A percentile compares a stretch with the other conserved stretches of the same genome.
These are phyloP conservation scores for Aradophagus sp. DNA, from an alignment of 1,140 invertebrate species.

Conservation along the genomic window DNA sequence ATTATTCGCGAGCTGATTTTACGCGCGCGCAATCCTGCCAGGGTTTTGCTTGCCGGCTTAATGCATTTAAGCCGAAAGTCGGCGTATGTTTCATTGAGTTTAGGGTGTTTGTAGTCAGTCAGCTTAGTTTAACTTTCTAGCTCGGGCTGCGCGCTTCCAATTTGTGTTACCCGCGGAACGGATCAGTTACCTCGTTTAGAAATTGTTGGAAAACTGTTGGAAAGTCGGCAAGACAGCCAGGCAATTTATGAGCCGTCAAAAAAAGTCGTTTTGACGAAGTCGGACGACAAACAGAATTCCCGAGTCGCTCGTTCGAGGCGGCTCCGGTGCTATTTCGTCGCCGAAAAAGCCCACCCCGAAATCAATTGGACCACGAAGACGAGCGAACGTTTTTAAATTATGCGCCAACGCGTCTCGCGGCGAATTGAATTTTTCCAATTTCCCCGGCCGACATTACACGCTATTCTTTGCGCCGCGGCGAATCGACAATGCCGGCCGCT, in stretches of 20 bases:
- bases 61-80: conserved; percentile 38
- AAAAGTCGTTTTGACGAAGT: conserved; percentile 23
- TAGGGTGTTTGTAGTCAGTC: conserved; percentile 26
- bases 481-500: too few species aligned
- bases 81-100: conserved; percentile 41
- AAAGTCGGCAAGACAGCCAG: conserved; percentile 21
- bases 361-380: too few species aligned
- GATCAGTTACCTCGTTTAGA: conserved; percentile 30
- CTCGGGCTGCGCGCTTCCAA: conserved; percentile 22
- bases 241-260: conserved; percentile 26
- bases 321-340: too few species aligned
- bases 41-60: conserved; percentile 23
- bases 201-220: conserved; percentile 30
- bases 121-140: conserved; percentile 39
- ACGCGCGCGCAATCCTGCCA: conserved; percentile 3
- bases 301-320: too few species aligned
- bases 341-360: too few species aligned
- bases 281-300: too few species aligned
- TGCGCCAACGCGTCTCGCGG: too few species aligned
- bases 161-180: conserved; percentile 22
- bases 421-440: too few species aligned
- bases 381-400: too few species aligned
- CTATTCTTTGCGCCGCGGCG: too few species aligned
- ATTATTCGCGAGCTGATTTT: conserved; percentile 23
- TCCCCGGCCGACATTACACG: too few species aligned